Evolutionary conservation across 2,797 vertebrate genomes (phyloP), one percentile per base, ranked within the genome.

Genomic region (Knipowitschia caucasica): DNA sequence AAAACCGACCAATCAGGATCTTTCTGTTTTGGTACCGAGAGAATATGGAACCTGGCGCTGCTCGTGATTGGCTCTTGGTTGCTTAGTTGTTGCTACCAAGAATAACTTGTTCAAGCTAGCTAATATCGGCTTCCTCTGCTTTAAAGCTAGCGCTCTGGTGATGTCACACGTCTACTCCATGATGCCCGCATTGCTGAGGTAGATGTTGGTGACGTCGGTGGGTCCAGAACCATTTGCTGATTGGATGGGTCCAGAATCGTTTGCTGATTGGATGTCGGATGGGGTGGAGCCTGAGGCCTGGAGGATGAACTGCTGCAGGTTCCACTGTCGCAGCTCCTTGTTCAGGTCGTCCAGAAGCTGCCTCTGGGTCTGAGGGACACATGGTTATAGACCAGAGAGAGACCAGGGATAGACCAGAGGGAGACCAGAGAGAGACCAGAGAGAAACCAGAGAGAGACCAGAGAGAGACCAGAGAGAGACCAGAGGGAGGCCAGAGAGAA

Each of bases 271-370:
- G 1, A 21, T 7, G 18, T 39, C 36, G 9, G 36, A 39, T 17
- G 75, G 71, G 38, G 72, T 23, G 72, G 68, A 8, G 60, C 29
- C 78, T 27, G 93, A 90, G 0, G 94, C 88, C 86, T 93, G 92
- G 80, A 88, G 92, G 79, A 96, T 96, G 81, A 97, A 97, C 73
- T 94, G 93, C 81, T 95, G 94, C 72, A 96, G 86, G 74, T 95
- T 93, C 56, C 92, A 94, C 70, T 96, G 94, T 12, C 95, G 91
- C 57, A 98, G 86, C 68, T 96, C 94, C 73, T 94, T 94, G 65
- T 93, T 94, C 78, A 96, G 83, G 23, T 93, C 92, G 65, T 94
- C 89, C 4, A 92, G 77, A 66, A 87, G 82, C 71, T 90, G 83
- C 51, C 68, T 77, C 45, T 47, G 15, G 4, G 2, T 12, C 45